phyloP scores from a whole-genome alignment of 30 jellyfish, hydroid and myxozoan genomes.

The Catostylus mosaicus region DNA sequence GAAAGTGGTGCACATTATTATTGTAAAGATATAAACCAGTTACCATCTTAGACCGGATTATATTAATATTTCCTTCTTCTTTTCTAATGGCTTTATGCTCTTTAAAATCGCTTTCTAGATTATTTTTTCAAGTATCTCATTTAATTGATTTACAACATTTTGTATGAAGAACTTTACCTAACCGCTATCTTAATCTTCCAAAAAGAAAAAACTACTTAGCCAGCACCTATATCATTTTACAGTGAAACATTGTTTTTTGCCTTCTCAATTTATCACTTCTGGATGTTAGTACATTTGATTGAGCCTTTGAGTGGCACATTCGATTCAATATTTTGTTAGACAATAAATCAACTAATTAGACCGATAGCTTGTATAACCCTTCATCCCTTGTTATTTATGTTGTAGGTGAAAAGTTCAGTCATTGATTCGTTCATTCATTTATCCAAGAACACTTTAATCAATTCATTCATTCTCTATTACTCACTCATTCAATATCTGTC shows the following conservation, averaged over 20 bases:
- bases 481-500: too few species aligned
- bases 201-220: neutral
- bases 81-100: neutral
- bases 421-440: neutral
- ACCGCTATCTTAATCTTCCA: neutral
- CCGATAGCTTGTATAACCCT: too few species aligned
- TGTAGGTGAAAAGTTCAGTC: too few species aligned
- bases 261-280: too few species aligned
- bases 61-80: neutral
- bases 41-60: neutral
- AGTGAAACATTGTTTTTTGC: too few species aligned
- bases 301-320: too few species aligned
- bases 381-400: too few species aligned
- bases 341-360: too few species aligned
- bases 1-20: neutral
- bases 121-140: neutral
- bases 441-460: neutral
- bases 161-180: neutral
- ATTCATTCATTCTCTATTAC: neutral
- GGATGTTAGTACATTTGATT: too few species aligned
- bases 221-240: too few species aligned
- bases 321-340: too few species aligned
- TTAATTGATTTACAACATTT: neutral
- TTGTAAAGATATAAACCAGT: neutral
- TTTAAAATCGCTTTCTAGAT: neutral